A percentile compares a stretch with the other conserved stretches of the same genome.
Evolutionary conservation across 2,797 vertebrate species (phyloP).

Genomic region (Pipistrellus pipistrellus): DNA sequence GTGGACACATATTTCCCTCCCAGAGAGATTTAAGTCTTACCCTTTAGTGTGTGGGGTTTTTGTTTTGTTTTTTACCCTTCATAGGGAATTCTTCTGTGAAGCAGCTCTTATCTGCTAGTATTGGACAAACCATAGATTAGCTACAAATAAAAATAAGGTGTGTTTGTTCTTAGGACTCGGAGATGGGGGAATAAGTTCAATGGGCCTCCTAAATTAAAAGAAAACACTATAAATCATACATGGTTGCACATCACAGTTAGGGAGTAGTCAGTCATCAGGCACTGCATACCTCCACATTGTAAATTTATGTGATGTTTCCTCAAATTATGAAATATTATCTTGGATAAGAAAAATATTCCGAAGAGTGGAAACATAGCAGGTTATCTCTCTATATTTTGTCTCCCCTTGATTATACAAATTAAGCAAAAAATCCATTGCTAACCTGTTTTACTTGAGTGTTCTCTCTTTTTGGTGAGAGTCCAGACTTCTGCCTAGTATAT

Average conservation of each 20-base stretch:
- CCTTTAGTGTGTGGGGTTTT: not conserved
- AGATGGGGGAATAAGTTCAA: not conserved
- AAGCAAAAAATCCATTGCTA: constrained; percentile 14
- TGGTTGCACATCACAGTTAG: not conserved
- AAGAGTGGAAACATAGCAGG: not conserved
- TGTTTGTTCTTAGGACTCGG: constrained; percentile 10
- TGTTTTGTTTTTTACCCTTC: not conserved
- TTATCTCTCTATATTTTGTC: not conserved
- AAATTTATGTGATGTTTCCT: not conserved
- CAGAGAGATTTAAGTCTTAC: not conserved
- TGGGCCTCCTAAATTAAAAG: not conserved
- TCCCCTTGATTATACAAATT: constrained; percentile 50
- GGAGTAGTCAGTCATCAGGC: not conserved
- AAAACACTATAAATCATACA: not conserved
- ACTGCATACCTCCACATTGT: not conserved
- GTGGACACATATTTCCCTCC: not conserved
- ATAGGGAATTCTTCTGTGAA: constrained; percentile 24
- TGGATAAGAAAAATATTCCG: constrained; percentile 10
- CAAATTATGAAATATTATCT: constrained; percentile 6
- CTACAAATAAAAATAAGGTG: not conserved
- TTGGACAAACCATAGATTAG: constrained; percentile 26
- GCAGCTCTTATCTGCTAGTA: not conserved
- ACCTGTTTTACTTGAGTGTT: not conserved
- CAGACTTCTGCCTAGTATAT: not conserved
- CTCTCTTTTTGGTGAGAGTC: not conserved